Evolutionary conservation across 2,113 vertebrate species (phyloP).

Genomic region (Piprites chloris): DNA sequence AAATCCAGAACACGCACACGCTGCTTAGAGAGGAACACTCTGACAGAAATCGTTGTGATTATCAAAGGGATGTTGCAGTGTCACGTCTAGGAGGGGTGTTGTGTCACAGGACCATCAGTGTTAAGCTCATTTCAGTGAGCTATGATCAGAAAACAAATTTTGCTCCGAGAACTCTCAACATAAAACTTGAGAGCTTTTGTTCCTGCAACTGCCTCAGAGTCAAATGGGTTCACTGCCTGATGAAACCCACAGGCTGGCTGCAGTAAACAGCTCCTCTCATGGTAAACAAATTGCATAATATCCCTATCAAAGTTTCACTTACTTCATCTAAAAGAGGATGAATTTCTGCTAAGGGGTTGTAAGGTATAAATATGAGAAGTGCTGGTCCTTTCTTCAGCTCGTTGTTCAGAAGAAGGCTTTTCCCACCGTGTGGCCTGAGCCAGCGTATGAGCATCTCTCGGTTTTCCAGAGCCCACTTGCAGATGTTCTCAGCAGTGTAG

Average conservation of each 20-base stretch:
- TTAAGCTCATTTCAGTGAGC: background rate
- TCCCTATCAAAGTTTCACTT: conserved; percentile 34
- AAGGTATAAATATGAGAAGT: conserved; percentile 89
- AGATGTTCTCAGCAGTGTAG: conserved; percentile 89
- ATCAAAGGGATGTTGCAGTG: background rate
- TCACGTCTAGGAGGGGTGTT: background rate
- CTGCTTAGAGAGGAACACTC: background rate
- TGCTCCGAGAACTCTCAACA: background rate
- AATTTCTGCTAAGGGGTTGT: conserved; percentile 80
- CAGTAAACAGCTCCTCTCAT: background rate
- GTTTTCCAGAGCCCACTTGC: conserved; percentile 89
- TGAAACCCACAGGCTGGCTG: background rate
- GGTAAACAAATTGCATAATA: conserved; percentile 9
- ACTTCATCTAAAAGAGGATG: conserved; percentile 86
- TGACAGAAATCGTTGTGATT: background rate
- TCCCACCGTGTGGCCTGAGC: conserved; percentile 89
- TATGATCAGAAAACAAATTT: background rate
- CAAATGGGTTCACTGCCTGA: background rate
- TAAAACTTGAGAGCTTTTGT: background rate
- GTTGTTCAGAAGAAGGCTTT: conserved; percentile 88
- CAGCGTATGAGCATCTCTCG: conserved; percentile 83
- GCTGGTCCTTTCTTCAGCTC: conserved; percentile 93
- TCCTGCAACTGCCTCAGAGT: background rate
- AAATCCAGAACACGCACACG: background rate
- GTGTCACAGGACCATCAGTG: background rate